phyloP scores from a whole-genome alignment of 2,113 vertebrate genomes.

The Lates calcarifer region DNA sequence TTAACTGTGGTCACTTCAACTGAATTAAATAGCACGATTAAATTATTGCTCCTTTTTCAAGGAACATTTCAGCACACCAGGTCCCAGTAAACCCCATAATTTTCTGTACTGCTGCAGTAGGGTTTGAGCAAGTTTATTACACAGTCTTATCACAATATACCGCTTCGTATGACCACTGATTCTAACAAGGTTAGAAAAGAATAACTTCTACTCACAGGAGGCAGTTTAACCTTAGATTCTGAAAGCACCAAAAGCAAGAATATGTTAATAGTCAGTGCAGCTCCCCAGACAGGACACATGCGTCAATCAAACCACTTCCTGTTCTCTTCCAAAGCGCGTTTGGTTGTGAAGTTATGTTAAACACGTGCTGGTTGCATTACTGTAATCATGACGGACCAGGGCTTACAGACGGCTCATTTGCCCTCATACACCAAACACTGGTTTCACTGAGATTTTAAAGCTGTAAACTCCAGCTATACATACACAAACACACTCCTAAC shows the following conservation, averaged over 20 bases:
- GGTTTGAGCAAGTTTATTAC: not conserved
- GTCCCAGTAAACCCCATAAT: not conserved
- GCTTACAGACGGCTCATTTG: not conserved
- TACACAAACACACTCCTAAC: constrained; percentile 20
- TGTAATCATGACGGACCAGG: not conserved
- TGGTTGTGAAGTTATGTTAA: constrained; percentile 41
- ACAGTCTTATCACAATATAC: not conserved
- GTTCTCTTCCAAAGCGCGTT: constrained; percentile 41
- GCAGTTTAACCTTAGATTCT: not conserved
- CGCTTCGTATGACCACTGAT: not conserved
- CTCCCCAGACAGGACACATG: constrained; percentile 10
- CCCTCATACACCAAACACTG: not conserved
- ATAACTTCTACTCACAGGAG: not conserved
- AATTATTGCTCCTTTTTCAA: not conserved
- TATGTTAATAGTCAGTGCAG: constrained; percentile 12
- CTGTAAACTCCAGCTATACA: not conserved
- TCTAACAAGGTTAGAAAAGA: not conserved
- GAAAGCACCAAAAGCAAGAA: not conserved
- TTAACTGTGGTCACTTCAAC: not conserved
- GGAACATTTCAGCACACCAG: not conserved
- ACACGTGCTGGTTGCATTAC: constrained; percentile 62
- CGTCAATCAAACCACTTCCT: constrained; percentile 65
- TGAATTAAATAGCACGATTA: not conserved
- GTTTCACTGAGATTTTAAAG: not conserved
- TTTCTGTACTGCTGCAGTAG: not conserved